phyloP scores from a whole-genome alignment of 2,888 invertebrate genomes.

The Dilophus febrilis region DNA sequence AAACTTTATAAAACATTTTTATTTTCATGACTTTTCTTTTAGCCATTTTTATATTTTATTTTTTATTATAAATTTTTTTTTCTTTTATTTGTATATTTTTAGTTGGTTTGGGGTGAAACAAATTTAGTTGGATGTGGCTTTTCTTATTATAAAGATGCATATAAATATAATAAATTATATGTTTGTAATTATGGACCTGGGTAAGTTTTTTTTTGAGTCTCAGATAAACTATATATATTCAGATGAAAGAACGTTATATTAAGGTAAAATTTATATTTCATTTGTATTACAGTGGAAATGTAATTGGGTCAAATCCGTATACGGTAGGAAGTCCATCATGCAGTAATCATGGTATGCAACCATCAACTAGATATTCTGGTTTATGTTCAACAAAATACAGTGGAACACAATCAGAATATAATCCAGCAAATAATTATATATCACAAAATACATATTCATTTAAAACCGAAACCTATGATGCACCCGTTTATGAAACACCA shows the following conservation, averaged over 20 bases:
- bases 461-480: conserved; percentile 4
- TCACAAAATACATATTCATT: conserved; percentile 4
- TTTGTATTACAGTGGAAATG: conserved; percentile 43
- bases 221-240: no score
- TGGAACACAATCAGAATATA: conserved; percentile 22
- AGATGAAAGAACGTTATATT: no score
- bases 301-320: conserved; percentile 58
- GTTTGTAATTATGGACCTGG: conserved; percentile 76
- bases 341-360: conserved; percentile 46
- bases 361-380: conserved; percentile 56
- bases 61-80: no score
- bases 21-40: no score
- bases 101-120: conserved; percentile 81
- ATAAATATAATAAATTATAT: conserved; percentile 66
- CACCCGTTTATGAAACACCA: neutral
- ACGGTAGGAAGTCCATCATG: conserved; percentile 58
- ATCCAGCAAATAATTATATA: conserved; percentile 26
- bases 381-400: conserved; percentile 37
- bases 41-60: no score
- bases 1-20: no score
- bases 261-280: conserved; percentile 11
- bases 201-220: no score
- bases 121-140: conserved; percentile 75
- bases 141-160: conserved; percentile 60
- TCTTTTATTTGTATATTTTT: conserved; percentile 17